Percentiles rank a stretch among this genome's conserved stretches.
Conservation (phyloP, 2,113 vertebrate species). For the Rostratula benghalensis region DNA sequence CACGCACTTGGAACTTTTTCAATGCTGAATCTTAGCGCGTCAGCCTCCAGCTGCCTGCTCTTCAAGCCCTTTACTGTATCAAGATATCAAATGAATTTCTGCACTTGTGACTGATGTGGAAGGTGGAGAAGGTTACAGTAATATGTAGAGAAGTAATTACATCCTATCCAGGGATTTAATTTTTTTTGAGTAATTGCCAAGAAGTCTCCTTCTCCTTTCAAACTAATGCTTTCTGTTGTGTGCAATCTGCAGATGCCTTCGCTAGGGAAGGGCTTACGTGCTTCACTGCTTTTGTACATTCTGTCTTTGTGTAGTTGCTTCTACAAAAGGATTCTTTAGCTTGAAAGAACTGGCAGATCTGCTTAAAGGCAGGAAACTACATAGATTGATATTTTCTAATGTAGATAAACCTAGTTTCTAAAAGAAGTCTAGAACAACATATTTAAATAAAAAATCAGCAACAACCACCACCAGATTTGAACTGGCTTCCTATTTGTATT, state of each 20-base stretch:
- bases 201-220: not conserved
- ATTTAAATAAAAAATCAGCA: not conserved
- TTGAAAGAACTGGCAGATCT: not conserved
- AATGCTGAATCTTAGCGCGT: not conserved
- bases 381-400: not conserved
- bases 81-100: not conserved
- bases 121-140: not conserved
- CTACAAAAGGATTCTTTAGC: not conserved
- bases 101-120: not conserved
- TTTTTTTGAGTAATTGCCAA: not conserved
- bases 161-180: not conserved
- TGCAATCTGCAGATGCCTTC: not conserved
- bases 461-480: not conserved
- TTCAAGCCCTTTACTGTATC: not conserved
- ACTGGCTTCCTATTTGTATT: not conserved
- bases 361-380: not conserved
- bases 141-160: conserved; percentile 6
- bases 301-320: not conserved
- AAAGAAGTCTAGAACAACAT: not conserved
- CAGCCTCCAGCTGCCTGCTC: not conserved
- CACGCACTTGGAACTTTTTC: not conserved
- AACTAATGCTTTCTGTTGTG: not conserved
- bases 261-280: not conserved
- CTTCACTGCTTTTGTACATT: not conserved
- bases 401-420: not conserved